A percentile compares a stretch with the other conserved stretches of the same genome.
Conservation (phyloP, 2,888 invertebrate species). For the Drosophila fungiperda region DNA sequence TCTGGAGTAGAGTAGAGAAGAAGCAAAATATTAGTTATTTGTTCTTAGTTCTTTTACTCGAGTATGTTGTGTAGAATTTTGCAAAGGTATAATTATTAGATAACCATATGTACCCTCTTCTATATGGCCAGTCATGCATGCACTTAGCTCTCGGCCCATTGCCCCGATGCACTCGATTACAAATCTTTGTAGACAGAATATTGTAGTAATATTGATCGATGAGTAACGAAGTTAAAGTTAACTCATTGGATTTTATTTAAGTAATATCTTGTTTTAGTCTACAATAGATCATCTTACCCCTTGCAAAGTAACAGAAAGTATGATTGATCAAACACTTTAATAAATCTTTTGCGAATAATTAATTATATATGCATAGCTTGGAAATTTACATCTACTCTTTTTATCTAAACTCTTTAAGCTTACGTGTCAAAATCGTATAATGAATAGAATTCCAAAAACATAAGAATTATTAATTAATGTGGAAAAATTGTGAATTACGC, state of each 20-base stretch:
- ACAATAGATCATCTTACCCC: not conserved
- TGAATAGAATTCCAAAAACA: not conserved
- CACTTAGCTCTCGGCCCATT: slow-evolving; percentile 28
- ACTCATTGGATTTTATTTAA: not conserved
- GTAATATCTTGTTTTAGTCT: not conserved
- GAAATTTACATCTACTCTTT: too few species aligned
- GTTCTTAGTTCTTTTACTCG: slow-evolving; percentile 53
- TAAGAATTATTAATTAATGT: not conserved
- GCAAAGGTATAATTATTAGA: slow-evolving; percentile 65
- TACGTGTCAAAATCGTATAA: not conserved
- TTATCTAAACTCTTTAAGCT: not conserved
- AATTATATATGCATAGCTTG: too few species aligned
- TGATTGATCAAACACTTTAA: not conserved
- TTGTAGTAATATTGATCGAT: slow-evolving; percentile 31
- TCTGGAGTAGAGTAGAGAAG: slow-evolving; percentile 48
- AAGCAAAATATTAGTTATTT: slow-evolving; percentile 36
- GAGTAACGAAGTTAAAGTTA: not conserved
- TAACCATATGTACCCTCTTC: slow-evolving; percentile 54
- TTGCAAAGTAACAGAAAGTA: not conserved
- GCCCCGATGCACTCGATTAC: slow-evolving; percentile 28
- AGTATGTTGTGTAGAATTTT: slow-evolving; percentile 60
- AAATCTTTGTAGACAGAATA: slow-evolving; percentile 38
- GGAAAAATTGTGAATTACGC: not conserved
- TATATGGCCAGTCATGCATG: slow-evolving; percentile 54
- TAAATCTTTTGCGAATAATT: too few species aligned